Evolutionary conservation across 2,797 vertebrate genomes (phyloP), one percentile per base, ranked within the genome.

Genomic region (Harpagifer antarcticus): DNA sequence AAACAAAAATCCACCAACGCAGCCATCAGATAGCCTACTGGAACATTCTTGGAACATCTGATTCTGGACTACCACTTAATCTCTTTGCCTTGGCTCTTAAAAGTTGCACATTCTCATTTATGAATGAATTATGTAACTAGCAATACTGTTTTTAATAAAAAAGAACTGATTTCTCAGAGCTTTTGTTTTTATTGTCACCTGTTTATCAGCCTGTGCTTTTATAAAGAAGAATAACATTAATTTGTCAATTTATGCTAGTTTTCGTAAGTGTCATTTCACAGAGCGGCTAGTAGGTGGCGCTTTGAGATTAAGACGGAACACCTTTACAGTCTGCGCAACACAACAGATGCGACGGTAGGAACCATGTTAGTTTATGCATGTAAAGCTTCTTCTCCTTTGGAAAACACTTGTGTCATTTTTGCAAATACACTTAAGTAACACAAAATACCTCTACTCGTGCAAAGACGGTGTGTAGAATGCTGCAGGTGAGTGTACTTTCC

Each of bases 121-220:
- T 93, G 91, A 91, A 92, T 93, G 92, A 90, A 89, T 92, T 84
- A 87, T 95, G 94, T 95, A 95, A 94, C 91, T 94, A 94, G 94
- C 93, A 95, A 95, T 95, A 95, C 93, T 89, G 91, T 95, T 94
- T 95, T 94, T 91, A 95, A 95, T 95, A 95, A 94, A 92, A 91
- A 92, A 84, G 84, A 81, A 89, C 89, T 86, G 74, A 93, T 93
- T 93, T 91, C 78, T 77, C 76, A 75, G 47, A 72, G n/a, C 13
- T n/a, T 0, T 52, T 59, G 40, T 23, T 67, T 76, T 1, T 37
- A 61, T 44, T 33, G 37, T 15, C 4, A 74, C 20, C 31, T 70
- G 27, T 17, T 12, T n/a, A 56, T 67, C n/a, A 2, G 19, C n/a
- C 0, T 20, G 0, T 19, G 27, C 5, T 45, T 19, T 10, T 1